Evolutionary conservation across 2,888 invertebrate genomes (phyloP).

Genomic region (Caenorhabditis imperialis): DNA sequence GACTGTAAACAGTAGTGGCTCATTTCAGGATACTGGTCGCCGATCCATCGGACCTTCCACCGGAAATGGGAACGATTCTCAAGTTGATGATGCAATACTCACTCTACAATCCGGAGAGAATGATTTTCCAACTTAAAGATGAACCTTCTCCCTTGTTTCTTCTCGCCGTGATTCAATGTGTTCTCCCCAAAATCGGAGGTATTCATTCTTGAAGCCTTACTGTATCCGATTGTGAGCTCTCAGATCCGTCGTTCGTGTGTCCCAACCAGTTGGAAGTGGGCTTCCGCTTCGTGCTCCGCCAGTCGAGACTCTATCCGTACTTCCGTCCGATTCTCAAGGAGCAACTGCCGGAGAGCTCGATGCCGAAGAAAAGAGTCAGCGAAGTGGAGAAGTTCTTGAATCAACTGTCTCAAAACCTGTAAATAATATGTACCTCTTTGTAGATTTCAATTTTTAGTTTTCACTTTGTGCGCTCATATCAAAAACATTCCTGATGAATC

Average conservation of each 20-base stretch:
- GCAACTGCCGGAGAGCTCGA: conserved; percentile 16
- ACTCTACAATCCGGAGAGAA: conserved; percentile 30
- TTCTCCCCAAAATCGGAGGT: conserved; percentile 43
- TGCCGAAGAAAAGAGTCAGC: conserved; percentile 22
- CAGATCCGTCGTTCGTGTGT: conserved; percentile 44
- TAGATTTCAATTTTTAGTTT: neutral
- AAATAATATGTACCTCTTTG: no score
- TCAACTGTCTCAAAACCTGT: conserved; percentile 11
- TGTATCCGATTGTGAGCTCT: neutral
- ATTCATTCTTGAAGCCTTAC: neutral
- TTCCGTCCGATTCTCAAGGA: conserved; percentile 28
- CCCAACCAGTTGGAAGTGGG: conserved; percentile 35
- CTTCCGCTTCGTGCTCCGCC: conserved; percentile 34
- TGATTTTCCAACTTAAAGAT: conserved; percentile 34
- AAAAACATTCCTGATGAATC: no score
- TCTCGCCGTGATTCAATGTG: conserved; percentile 35
- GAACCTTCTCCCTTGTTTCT: conserved; percentile 36
- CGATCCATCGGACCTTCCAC: conserved; percentile 20
- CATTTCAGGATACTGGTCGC: conserved; percentile 17
- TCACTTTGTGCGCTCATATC: neutral
- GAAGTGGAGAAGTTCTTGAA: conserved; percentile 30
- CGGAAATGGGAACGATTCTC: conserved; percentile 30
- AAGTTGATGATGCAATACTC: conserved; percentile 39
- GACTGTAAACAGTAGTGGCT: neutral
- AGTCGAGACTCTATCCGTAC: conserved; percentile 37